Percentiles rank a stretch among this genome's conserved stretches.
Conservation (phyloP, 1,140 invertebrate genomes). For the Diabrotica virgifera region DNA sequence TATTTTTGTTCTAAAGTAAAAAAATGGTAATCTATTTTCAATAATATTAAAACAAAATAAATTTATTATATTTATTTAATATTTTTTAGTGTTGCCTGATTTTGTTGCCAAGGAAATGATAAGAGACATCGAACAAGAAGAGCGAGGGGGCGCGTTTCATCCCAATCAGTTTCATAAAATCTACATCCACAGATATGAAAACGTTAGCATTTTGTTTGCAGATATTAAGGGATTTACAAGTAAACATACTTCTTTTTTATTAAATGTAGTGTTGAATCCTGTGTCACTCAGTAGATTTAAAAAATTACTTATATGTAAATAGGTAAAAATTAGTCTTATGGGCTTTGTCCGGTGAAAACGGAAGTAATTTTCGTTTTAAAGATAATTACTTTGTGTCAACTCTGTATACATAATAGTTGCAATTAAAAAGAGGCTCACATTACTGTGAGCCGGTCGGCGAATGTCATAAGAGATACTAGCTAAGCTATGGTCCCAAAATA, state of each 20-base stretch:
- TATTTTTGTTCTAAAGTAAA: not conserved
- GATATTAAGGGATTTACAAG: conserved; percentile 98
- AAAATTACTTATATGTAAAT: too few species aligned
- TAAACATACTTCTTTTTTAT: conserved; percentile 47
- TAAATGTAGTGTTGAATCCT: not conserved
- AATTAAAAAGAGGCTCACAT: too few species aligned
- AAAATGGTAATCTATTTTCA: not conserved
- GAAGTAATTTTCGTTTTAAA: too few species aligned
- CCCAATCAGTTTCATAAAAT: conserved; percentile 94
- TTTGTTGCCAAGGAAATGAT: conserved; percentile 96
- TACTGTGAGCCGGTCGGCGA: too few species aligned
- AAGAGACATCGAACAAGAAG: conserved; percentile 75
- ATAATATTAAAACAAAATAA: not conserved
- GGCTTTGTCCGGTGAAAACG: too few species aligned
- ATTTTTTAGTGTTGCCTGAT: conserved; percentile 81
- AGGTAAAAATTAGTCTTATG: too few species aligned
- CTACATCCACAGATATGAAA: conserved; percentile 94
- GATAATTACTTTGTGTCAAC: too few species aligned
- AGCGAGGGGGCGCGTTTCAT: conserved; percentile 68
- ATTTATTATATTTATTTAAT: too few species aligned
- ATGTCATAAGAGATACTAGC: too few species aligned
- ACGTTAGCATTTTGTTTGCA: conserved; percentile 97
- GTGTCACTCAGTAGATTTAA: not conserved
- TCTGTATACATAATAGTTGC: too few species aligned
- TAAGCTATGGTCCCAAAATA: too few species aligned